These are phyloP conservation scores for Hippasteria phrygiana DNA, from an alignment of 53 echinoderm and acorn worm genomes.

Conservation along the genomic window DNA sequence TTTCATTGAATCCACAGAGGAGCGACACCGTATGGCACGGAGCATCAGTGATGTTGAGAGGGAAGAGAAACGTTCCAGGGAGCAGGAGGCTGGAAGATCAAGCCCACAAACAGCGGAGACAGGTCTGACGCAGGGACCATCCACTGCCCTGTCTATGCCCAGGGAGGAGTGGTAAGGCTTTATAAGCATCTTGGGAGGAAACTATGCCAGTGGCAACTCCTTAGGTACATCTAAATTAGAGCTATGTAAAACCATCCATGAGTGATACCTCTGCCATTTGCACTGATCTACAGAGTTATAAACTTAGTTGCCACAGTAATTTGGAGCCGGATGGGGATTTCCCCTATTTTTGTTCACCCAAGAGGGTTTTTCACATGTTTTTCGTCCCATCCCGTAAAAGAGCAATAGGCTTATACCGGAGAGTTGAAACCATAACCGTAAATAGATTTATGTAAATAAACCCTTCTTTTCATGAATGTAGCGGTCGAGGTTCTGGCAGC, in stretches of 20 bases:
- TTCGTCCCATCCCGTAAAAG: neutral
- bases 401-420: no score
- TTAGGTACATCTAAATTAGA: no score
- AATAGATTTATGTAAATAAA: no score
- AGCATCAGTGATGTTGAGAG: constrained; percentile 60
- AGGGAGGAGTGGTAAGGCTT: constrained; percentile 25
- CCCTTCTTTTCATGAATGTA: neutral
- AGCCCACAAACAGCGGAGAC: neutral
- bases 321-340: no score
- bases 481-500: neutral
- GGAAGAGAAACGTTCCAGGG: constrained; percentile 24
- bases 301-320: no score
- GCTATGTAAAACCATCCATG: no score
- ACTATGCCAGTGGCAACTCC: neutral
- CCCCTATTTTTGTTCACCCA: no score
- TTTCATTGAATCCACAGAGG: neutral
- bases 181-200: neutral
- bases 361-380: no score
- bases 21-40: constrained; percentile 48
- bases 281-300: no score
- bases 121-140: neutral
- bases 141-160: neutral
- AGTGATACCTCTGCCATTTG: no score
- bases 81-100: neutral
- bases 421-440: no score